These are phyloP conservation scores for Axis porcinus DNA, from an alignment of 2,113 vertebrate species.

Conservation along the genomic window DNA sequence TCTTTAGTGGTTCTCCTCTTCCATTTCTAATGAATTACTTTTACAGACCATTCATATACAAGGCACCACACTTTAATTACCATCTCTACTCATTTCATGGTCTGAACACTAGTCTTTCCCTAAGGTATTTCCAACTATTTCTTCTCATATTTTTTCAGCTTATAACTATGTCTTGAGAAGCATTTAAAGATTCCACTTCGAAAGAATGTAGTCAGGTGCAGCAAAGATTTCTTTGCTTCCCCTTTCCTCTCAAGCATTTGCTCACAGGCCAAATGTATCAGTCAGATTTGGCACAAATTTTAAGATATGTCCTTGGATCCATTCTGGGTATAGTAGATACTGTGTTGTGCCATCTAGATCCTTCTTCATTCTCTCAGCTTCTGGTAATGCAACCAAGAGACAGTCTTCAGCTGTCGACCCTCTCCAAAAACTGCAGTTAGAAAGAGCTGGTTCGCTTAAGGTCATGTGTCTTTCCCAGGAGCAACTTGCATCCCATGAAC, in stretches of 20 bases:
- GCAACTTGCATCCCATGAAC: neutral
- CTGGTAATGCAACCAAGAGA: conserved; percentile 19
- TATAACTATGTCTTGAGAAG: neutral
- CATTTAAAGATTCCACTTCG: conserved; percentile 12
- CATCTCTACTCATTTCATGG: neutral
- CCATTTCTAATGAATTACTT: neutral
- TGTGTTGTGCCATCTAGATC: neutral
- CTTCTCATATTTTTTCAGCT: neutral
- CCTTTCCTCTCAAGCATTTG: neutral
- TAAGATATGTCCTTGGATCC: neutral
- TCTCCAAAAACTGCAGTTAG: conserved; percentile 1
- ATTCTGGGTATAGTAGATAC: neutral
- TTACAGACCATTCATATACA: neutral
- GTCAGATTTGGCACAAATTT: neutral
- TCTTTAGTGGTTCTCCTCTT: neutral
- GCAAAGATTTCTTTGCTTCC: neutral
- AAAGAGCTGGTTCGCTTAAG: conserved; percentile 29
- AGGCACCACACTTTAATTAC: neutral
- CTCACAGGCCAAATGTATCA: conserved; percentile 14
- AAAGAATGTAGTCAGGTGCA: neutral
- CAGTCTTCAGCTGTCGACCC: neutral
- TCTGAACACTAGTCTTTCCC: neutral
- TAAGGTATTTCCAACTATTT: conserved; percentile 20
- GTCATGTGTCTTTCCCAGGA: neutral
- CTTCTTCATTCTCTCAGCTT: conserved; percentile 6